These are phyloP conservation scores for Drosophila nr. medialis DNA, from an alignment of 2,888 invertebrate species.

Conservation along the genomic window DNA sequence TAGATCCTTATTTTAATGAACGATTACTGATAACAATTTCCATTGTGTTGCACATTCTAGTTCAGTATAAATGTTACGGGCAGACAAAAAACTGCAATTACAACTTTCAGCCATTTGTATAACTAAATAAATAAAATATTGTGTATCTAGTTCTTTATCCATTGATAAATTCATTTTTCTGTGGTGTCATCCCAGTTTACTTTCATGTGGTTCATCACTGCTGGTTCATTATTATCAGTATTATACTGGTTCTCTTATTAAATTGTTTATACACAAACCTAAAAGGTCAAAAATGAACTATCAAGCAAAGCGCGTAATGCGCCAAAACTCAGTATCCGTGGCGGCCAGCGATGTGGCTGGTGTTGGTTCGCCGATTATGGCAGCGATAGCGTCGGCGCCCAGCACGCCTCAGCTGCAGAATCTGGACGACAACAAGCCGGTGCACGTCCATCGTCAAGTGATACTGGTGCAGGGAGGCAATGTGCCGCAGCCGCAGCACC, in stretches of 20 bases:
- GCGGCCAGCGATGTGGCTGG: constrained; percentile 43
- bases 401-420: constrained; percentile 57
- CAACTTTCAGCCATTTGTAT: not conserved
- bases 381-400: constrained; percentile 53
- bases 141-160: not conserved
- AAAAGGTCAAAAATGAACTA: constrained; percentile 64
- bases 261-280: constrained; percentile 1
- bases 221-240: constrained; percentile 1
- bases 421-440: constrained; percentile 55
- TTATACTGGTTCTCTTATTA: not conserved
- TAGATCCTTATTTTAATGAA: not conserved
- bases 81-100: not conserved
- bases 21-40: not conserved
- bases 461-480: constrained; percentile 58
- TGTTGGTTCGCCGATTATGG: constrained; percentile 53
- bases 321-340: constrained; percentile 74
- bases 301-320: constrained; percentile 71
- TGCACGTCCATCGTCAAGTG: constrained; percentile 71
- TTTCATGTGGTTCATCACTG: not conserved
- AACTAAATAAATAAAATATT: no score
- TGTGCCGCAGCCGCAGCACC: constrained; percentile 52
- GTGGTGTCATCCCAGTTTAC: not conserved
- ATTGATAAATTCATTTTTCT: not conserved
- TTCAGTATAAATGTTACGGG: not conserved
- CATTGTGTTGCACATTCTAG: not conserved